Base-by-base conservation (phyloP, 2,888 invertebrate species). In the Troides oblongomaculatus region DNA sequence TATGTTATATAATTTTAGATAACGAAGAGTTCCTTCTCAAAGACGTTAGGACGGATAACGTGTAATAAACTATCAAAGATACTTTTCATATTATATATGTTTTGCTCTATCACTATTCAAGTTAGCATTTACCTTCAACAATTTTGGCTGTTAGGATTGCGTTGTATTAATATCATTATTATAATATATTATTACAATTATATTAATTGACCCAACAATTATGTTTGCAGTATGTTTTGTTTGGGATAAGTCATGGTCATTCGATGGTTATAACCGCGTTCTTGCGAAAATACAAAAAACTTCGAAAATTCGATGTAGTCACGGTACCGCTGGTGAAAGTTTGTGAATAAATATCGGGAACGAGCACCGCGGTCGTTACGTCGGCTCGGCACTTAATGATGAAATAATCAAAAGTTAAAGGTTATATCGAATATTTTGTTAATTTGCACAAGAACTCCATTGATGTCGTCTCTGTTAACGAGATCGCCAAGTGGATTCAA, bases 251-350 rank as follows among this genome's bases (percentile, higher is more conserved):
- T n/a, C 7, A 6, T 53, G 6, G n/a, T 53, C n/a, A n/a, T 53
- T n/a, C 5, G 53, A 2, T 12, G 53, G 6, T 53, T n/a, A n/a
- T n/a, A n/a, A n/a, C n/a, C 18, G 4, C 6, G n/a, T 53, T 12
- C 6, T n/a, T 53, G n/a, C 53, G 7, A 53, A 53, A 18, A 12
- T 46, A 46, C 46, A 53, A 53, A 53, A 53, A 53, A 2, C 18
- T 10, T 53, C 18, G 6, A 53, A 18, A 62, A 43, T 39, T 62
- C 62, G 12, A 56, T 39, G 30, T 21, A 39, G 43, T 21, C 23
- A 21, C 66, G 58, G 53, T 66, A 50, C 62, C n/a, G 66, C 18
- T 65, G 65, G 73, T 73, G 73, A 73, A 73, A 73, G 73, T 72
- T 62, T 59, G 59, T 70, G 71, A 70, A 71, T 71, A 70, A 73